Evolutionary conservation across 2,888 invertebrate genomes (phyloP).

Genomic region (Salticus scenicus): DNA sequence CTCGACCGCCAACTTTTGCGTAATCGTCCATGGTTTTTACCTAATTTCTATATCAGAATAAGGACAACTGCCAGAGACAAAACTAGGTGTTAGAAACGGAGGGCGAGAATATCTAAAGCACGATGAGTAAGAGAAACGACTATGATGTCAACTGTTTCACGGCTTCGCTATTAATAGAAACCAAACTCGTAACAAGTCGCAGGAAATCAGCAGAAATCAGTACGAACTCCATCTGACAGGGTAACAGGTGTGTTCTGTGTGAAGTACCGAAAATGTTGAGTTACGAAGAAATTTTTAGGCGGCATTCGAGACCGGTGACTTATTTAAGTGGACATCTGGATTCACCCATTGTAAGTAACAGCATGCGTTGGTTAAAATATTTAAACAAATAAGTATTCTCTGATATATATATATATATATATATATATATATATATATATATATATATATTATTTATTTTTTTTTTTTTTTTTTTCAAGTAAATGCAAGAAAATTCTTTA

Average conservation of each 20-base stretch:
- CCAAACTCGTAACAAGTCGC: not conserved
- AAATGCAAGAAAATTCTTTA: too few relatives aligned
- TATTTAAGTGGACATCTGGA: not conserved
- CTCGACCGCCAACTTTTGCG: not conserved
- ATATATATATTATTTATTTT: too few relatives aligned
- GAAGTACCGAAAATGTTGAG: not conserved
- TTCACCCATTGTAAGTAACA: not conserved
- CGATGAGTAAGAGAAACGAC: conserved; percentile 23
- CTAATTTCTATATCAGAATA: conserved; percentile 48
- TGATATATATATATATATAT: too few relatives aligned
- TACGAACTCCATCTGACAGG: not conserved
- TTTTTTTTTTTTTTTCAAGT: too few relatives aligned
- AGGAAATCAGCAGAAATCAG: not conserved
- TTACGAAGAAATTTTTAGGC: not conserved
- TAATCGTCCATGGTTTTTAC: conserved; percentile 7
- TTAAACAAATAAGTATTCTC: too few relatives aligned
- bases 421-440: too few relatives aligned
- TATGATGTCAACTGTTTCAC: conserved; percentile 34
- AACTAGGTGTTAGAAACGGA: not conserved
- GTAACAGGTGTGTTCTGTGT: not conserved
- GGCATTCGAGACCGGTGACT: not conserved
- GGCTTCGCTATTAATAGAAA: conserved; percentile 23
- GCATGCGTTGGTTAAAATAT: too few relatives aligned
- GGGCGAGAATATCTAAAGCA: conserved; percentile 20
- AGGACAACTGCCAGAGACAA: conserved; percentile 34